These are phyloP conservation scores for Merluccius polli DNA, from an alignment of 2,797 vertebrate genomes.

Conservation along the genomic window DNA sequence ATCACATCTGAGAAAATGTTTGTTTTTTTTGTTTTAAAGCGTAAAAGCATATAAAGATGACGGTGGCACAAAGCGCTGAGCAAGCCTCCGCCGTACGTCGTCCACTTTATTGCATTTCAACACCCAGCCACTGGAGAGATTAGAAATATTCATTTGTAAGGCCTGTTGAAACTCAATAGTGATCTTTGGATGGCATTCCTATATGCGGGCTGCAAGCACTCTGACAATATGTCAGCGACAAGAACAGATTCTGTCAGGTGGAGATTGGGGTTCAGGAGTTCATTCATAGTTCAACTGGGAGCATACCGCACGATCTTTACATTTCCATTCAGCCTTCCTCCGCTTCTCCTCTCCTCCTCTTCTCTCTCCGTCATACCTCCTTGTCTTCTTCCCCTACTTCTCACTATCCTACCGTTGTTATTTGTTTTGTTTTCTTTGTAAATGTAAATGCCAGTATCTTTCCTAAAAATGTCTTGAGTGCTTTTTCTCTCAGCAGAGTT, in stretches of 20 bases:
- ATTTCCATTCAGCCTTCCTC: slow-evolving; percentile 45
- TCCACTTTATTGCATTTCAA: too few species aligned
- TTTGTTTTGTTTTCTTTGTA: slow-evolving; percentile 25
- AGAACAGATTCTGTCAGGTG: slow-evolving; percentile 69
- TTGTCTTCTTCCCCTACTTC: slow-evolving; percentile 11
- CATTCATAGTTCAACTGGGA: slow-evolving; percentile 63
- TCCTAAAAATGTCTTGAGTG: slow-evolving; percentile 15
- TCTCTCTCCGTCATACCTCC: not conserved
- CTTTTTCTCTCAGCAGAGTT: slow-evolving; percentile 18
- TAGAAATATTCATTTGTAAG: too few species aligned
- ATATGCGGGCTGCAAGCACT: slow-evolving; percentile 42
- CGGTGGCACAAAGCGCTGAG: too few species aligned
- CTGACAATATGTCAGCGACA: slow-evolving; percentile 56
- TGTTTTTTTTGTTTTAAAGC: too few species aligned
- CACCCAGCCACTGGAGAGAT: too few species aligned
- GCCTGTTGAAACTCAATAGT: too few species aligned
- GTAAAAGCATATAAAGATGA: too few species aligned
- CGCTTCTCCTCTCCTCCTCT: slow-evolving; percentile 2
- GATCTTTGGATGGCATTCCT: too few species aligned
- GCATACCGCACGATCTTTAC: slow-evolving; percentile 67
- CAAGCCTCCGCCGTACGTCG: too few species aligned
- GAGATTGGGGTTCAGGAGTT: slow-evolving; percentile 67
- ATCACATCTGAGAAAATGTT: too few species aligned
- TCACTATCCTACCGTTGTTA: slow-evolving; percentile 8
- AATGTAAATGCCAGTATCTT: slow-evolving; percentile 31